phyloP scores from a whole-genome alignment of 2,888 invertebrate genomes.

The Lasioglossum figueresi region DNA sequence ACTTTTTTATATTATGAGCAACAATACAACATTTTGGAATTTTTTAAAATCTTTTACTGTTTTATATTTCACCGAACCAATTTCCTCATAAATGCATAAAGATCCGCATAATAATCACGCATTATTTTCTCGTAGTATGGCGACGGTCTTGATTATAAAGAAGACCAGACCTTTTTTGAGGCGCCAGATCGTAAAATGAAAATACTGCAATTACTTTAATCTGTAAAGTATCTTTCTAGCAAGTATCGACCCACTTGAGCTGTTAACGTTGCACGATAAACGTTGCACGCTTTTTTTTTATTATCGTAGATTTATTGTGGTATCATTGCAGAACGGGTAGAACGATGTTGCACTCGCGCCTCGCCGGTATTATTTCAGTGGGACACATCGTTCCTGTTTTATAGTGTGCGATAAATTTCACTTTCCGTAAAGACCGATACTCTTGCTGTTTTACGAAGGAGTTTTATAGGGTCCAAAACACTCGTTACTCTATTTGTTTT shows the following conservation, averaged over 20 bases:
- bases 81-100: no score
- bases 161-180: background rate
- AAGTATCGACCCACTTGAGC: background rate
- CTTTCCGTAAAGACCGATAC: conserved; percentile 11
- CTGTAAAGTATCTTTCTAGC: background rate
- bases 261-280: background rate
- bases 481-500: background rate
- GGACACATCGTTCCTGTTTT: conserved; percentile 17
- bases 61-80: no score
- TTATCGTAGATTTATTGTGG: conserved; percentile 17
- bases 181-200: background rate
- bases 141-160: background rate
- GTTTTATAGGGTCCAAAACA: background rate
- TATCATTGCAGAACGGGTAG: conserved; percentile 2
- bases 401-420: conserved; percentile 34
- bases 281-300: conserved; percentile 8
- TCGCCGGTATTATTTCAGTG: conserved; percentile 1
- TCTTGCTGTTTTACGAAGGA: background rate
- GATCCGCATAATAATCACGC: background rate
- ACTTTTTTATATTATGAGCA: no score
- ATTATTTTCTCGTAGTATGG: background rate
- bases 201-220: background rate
- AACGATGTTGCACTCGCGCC: conserved; percentile 3
- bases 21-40: no score
- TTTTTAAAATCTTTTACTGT: no score